Base-by-base conservation (phyloP, 2,888 invertebrate genomes). In the Calameuta filiformis region DNA sequence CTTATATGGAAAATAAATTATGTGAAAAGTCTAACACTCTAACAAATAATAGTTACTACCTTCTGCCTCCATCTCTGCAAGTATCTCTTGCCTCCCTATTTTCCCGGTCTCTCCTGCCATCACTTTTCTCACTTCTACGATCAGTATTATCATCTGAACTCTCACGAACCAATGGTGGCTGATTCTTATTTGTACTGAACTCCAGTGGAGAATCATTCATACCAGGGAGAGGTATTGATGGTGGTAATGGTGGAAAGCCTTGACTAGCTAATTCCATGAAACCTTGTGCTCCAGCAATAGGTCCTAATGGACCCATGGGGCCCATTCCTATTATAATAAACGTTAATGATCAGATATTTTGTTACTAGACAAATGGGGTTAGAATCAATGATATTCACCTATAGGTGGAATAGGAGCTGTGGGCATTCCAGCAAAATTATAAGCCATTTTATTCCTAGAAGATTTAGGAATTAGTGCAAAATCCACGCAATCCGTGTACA, bases 151-250 rank as follows among this genome's bases (percentile, higher is more conserved):
- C 91, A 3, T 89, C 88, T 0, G 87, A 83, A 40, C 84, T 89
- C 76, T 92, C 89, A 12, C 93, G 89, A 31, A 94, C 92, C 85
- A 94, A 93, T 35, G 93, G 93, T 76, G 93, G 93, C 87, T 93
- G 94, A 89, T 93, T 93, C 87, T 94, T 94, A 83, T 93, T 94
- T 69, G 92, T 93, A 84, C 94, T 94, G 88, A 95, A 95, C 85
- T 95, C 94, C 74, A 95, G 88, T 0, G 95, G 94, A 34, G 92
- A 92, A 86, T 94, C 94, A 83, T 94, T 94, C 88, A 94, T 92
- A 1, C 93, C 93, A n/a, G 93, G 91, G 69, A 91, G 81, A 35
- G 91, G 86, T 82, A 91, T 84, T 0, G 90, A 88, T 4, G 91
- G 90, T 76, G 91, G 90, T 68, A 91, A 75, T 12, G 91, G 89